Evolutionary conservation across 2,797 vertebrate species (phyloP), one percentile per base, ranked within the genome.

Genomic region (Spinus olivaceus): DNA sequence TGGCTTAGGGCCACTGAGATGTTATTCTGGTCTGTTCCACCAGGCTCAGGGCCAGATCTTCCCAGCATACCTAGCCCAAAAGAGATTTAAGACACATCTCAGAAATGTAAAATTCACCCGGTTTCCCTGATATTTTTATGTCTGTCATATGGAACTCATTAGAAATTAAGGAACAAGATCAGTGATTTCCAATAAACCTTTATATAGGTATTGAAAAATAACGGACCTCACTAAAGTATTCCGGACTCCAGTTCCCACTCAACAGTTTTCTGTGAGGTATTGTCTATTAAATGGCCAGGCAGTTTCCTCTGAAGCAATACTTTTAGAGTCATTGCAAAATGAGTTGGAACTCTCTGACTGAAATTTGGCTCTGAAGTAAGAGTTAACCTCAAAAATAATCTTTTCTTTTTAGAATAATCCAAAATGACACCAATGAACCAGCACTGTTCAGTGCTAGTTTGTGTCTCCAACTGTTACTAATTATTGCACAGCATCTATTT

Each of bases 371-470:
- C 81, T 70, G 56, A 91, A 80, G 24, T 83, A 54, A 61, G 11
- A 86, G 54, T 41, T 88, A 93, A 84, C 66, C 72, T 92, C 79
- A 92, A 80, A 90, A 88, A 67, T 73, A 76, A 63, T 82, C 25
- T 70, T 87, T 73, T 27, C 9, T 24, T 69, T 93, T 91, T 53
- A 14, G 33, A 79, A 88, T 30, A 79, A 84, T 66, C 93, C n/a
- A 86, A 79, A 88, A 85, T n/a, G 3, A 74, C 33, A 83, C 27
- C 21, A 74, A n/a, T 32, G 53, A 78, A 86, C 14, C 19, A 74
- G 16, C 35, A 64, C 22, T 73, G 37, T 50, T 86, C 17, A 33
- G 57, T 23, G 11, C 8, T 50, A 64, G 18, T 42, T 77, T 85
- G 2, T 56, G 6, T 53, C 57, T 90, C 65, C 53, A 88, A 9